Percentiles rank a stretch among this genome's conserved stretches.
Evolutionary conservation across 2,888 invertebrate species (phyloP).

Genomic region (Helobdella robusta): DNA sequence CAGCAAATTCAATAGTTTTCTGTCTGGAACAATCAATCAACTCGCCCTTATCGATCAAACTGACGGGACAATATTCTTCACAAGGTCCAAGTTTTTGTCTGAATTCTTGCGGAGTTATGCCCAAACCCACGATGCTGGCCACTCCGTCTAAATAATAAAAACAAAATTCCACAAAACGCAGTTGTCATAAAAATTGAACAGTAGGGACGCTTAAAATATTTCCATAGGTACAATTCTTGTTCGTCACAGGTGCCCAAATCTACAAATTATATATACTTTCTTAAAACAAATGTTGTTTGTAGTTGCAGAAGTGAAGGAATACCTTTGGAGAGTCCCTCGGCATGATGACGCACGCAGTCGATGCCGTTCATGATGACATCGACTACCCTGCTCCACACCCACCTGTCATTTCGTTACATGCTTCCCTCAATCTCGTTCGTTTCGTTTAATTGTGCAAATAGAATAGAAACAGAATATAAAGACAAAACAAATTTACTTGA

Average conservation of each 20-base stretch:
- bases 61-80: slow-evolving; percentile 49
- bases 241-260: no score
- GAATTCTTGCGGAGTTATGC: slow-evolving; percentile 48
- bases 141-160: slow-evolving; percentile 44
- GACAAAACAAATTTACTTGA: no score
- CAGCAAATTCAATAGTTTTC: slow-evolving; percentile 43
- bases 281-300: no score
- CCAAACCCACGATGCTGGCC: slow-evolving; percentile 47
- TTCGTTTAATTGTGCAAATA: no score
- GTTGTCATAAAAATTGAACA: no score
- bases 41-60: slow-evolving; percentile 43
- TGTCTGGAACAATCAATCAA: slow-evolving; percentile 46
- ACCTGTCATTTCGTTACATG: no score
- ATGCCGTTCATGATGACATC: slow-evolving; percentile 43
- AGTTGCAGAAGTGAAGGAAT: no score
- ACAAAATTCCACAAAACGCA: neutral
- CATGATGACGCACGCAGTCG: slow-evolving; percentile 15
- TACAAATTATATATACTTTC: no score
- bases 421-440: no score
- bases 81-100: slow-evolving; percentile 44
- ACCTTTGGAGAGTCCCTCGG: slow-evolving; percentile 17
- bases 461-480: no score
- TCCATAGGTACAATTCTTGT: no score
- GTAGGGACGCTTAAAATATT: no score
- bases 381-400: slow-evolving; percentile 45